Evolutionary conservation across 2,888 invertebrate species (phyloP).

Genomic region (Hymenopus coronatus): DNA sequence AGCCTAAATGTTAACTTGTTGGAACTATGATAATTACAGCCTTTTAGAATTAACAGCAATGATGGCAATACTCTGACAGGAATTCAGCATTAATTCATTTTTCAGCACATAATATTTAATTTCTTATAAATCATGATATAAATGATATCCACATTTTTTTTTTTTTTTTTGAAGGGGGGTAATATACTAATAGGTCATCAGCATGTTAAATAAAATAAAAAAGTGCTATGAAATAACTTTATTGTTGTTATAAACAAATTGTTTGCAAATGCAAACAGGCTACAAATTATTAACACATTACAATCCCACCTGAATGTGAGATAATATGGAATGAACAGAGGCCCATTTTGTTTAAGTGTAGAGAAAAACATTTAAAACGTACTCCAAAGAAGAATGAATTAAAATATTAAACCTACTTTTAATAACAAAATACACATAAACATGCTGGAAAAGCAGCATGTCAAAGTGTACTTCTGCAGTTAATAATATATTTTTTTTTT

Average conservation of each 20-base stretch:
- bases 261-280: not conserved
- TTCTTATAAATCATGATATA: not conserved
- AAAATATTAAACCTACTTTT: not conserved
- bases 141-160: not conserved
- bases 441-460: not conserved
- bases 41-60: not conserved
- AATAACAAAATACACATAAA: not conserved
- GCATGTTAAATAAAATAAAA: not conserved
- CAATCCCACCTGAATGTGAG: not conserved
- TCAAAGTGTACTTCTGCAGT: not conserved
- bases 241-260: not conserved
- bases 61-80: not conserved
- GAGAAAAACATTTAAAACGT: not conserved
- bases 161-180: not conserved
- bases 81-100: not conserved
- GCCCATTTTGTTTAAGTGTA: not conserved
- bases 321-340: not conserved
- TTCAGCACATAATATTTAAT: not conserved
- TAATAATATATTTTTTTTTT: not conserved
- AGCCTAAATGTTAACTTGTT: not conserved
- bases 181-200: not conserved
- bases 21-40: not conserved
- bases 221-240: not conserved
- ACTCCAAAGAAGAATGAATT: not conserved
- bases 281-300: not conserved